Percentiles rank a stretch among this genome's conserved stretches.
Evolutionary conservation across 1,140 invertebrate species (phyloP).

Genomic region (Cherax destructor): DNA sequence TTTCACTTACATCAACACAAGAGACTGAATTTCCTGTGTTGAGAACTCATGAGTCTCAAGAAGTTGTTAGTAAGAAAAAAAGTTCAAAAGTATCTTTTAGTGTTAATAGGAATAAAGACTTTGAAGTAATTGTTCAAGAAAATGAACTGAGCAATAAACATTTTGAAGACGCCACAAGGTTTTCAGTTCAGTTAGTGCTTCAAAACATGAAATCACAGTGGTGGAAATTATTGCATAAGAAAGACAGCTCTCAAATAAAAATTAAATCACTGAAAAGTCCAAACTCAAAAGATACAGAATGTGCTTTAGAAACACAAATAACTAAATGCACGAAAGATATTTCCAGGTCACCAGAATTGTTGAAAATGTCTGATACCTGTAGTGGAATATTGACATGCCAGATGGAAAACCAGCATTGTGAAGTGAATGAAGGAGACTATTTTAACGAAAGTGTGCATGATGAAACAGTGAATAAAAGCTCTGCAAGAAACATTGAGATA

Average conservation of each 20-base stretch:
- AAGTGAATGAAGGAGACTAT: not conserved
- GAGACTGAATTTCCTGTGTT: not conserved
- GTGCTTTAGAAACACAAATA: not conserved
- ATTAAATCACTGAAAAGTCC: not conserved
- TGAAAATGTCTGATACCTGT: not conserved
- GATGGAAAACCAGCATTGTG: not conserved
- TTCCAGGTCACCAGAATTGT: not conserved
- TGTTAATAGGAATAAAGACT: not conserved
- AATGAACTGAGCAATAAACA: not conserved
- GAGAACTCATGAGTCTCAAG: not conserved
- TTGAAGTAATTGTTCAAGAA: not conserved
- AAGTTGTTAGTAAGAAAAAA: not conserved
- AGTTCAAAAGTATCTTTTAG: not conserved
- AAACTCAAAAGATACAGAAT: not conserved
- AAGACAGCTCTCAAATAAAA: not conserved
- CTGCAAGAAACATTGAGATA: not conserved
- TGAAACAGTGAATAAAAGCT: not conserved
- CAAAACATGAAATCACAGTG: not conserved
- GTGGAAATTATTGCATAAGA: not conserved
- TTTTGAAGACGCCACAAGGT: not conserved
- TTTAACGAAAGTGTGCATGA: not conserved
- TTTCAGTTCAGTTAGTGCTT: not conserved
- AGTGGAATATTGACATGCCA: not conserved
- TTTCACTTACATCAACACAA: not conserved
- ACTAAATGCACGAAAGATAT: not conserved